phyloP scores from a whole-genome alignment of 2,888 invertebrate species.

The Acanthosepion esculentum region DNA sequence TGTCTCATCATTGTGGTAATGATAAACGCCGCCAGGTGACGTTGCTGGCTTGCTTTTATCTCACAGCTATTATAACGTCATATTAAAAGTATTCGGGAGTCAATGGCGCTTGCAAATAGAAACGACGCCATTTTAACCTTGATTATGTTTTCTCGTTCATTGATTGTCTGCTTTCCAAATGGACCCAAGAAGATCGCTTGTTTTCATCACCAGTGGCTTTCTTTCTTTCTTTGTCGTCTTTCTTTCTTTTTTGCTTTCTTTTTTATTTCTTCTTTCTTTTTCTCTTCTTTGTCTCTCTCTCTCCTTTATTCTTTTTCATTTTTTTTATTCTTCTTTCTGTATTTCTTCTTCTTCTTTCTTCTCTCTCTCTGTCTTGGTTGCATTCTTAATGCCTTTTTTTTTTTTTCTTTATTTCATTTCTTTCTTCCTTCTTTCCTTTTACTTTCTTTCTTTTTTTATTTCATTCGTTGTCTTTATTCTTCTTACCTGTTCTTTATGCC shows the following conservation, averaged over 20 bases:
- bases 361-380: background rate
- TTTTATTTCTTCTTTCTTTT: background rate
- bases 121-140: background rate
- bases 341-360: background rate
- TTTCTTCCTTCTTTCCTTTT: background rate
- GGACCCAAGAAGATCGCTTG: background rate
- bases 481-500: background rate
- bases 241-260: background rate
- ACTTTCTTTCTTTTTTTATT: background rate
- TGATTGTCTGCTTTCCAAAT: background rate
- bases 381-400: background rate
- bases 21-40: background rate
- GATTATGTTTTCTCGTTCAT: background rate
- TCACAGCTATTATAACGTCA: background rate
- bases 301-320: background rate
- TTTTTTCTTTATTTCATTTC: background rate
- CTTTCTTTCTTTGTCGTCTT: background rate
- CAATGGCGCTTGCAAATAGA: conserved; percentile 33
- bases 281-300: background rate
- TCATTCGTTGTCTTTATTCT: background rate
- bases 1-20: background rate
- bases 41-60: background rate
- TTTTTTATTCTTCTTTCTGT: background rate
- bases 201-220: background rate
- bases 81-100: background rate